phyloP scores from a whole-genome alignment of 1,140 invertebrate genomes.

The Thaumatotibia leucotreta region DNA sequence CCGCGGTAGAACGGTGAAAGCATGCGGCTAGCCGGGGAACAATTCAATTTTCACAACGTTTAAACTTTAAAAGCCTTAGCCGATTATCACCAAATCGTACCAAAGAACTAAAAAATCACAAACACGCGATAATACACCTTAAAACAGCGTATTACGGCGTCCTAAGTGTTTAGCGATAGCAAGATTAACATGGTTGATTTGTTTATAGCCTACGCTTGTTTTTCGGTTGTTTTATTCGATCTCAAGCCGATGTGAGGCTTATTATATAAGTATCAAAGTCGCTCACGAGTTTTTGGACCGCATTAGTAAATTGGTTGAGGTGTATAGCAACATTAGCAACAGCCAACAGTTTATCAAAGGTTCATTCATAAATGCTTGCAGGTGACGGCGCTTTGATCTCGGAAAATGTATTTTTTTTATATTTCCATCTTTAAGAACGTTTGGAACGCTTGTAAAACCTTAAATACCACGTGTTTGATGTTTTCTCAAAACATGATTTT shows the following conservation, averaged over 20 bases:
- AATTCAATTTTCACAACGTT: conserved; percentile 52
- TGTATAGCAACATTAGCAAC: conserved; percentile 1
- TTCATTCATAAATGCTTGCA: conserved; percentile 12
- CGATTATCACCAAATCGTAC: conserved; percentile 26
- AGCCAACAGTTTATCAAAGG: conserved; percentile 7
- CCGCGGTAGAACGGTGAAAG: conserved; percentile 26
- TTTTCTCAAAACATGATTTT: conserved; percentile 11
- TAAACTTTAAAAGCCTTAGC: conserved; percentile 47
- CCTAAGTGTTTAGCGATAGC: neutral
- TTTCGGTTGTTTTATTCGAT: neutral
- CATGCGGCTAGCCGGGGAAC: conserved; percentile 22
- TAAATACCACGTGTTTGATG: conserved; percentile 13
- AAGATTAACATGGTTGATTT: neutral
- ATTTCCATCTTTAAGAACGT: conserved; percentile 3
- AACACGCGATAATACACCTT: neutral
- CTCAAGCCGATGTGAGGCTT: neutral
- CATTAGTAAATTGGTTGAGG: neutral
- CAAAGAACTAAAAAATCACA: conserved; percentile 4
- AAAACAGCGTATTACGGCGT: neutral
- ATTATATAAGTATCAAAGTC: neutral
- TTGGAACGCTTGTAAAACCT: conserved; percentile 5
- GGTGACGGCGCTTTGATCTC: conserved; percentile 7
- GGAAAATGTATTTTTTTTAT: neutral
- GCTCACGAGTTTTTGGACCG: too few relatives aligned
- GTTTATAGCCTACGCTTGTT: neutral